These are phyloP conservation scores for Malurus splendens DNA, from an alignment of 2,797 vertebrate species.

Conservation along the genomic window DNA sequence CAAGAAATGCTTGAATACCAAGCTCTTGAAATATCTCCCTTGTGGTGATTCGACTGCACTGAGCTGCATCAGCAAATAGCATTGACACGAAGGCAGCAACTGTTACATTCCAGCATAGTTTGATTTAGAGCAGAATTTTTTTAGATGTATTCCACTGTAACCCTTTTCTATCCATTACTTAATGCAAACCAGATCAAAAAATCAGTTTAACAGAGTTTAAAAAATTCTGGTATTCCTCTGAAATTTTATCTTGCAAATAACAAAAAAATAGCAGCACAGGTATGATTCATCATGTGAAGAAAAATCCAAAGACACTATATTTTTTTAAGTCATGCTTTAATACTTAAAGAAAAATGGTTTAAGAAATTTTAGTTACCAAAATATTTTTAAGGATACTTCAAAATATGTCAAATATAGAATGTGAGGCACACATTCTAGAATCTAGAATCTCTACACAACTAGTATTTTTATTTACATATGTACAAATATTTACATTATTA, in stretches of 20 bases:
- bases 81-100: slow-evolving; percentile 57
- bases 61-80: slow-evolving; percentile 66
- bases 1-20: slow-evolving; percentile 53
- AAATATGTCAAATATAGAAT: background rate
- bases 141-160: slow-evolving; percentile 44
- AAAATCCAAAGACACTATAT: background rate
- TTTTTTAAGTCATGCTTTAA: background rate
- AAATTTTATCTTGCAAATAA: background rate
- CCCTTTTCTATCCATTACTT: slow-evolving; percentile 37
- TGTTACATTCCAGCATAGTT: slow-evolving; percentile 62
- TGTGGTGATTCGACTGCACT: slow-evolving; percentile 50
- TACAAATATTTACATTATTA: background rate
- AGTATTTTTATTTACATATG: background rate
- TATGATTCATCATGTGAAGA: background rate
- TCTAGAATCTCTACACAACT: background rate
- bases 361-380: background rate
- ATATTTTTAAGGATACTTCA: background rate
- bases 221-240: background rate
- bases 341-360: background rate
- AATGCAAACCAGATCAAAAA: slow-evolving; percentile 6
- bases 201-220: background rate
- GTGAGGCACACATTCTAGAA: background rate
- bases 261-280: background rate
- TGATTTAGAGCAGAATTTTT: slow-evolving; percentile 58
- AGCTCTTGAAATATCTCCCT: slow-evolving; percentile 64